These are phyloP conservation scores for Trichechus manatus DNA, from an alignment of 2,113 vertebrate genomes.

Conservation along the genomic window DNA sequence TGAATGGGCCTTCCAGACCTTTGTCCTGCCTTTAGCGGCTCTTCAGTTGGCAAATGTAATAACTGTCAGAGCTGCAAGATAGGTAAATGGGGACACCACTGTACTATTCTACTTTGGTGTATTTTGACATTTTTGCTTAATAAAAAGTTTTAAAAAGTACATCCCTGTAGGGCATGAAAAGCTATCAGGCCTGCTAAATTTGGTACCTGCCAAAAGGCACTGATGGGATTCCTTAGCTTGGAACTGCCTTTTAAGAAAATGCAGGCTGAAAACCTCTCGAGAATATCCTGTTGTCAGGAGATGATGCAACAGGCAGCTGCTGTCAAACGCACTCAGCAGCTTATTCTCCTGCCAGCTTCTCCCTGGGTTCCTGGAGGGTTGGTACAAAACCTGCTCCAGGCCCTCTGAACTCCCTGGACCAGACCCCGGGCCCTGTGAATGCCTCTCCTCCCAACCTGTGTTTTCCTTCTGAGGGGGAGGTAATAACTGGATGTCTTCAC, in stretches of 20 bases:
- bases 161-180: background rate
- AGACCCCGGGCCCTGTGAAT: background rate
- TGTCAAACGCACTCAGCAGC: background rate
- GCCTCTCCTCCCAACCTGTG: background rate
- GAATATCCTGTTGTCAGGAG: background rate
- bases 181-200: background rate
- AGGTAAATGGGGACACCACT: background rate
- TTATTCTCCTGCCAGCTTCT: background rate
- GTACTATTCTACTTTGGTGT: background rate
- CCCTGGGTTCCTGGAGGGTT: background rate
- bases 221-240: background rate
- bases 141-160: constrained; percentile 17
- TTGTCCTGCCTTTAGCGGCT: background rate
- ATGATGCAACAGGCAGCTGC: background rate
- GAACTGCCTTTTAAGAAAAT: constrained; percentile 24
- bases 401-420: background rate
- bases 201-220: constrained; percentile 27
- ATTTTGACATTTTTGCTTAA: background rate
- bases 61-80: background rate
- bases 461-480: background rate
- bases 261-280: background rate
- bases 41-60: background rate
- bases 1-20: background rate
- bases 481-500: background rate
- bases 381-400: background rate